These are phyloP conservation scores for Tanytarsus gracilentus DNA, from an alignment of 2,888 invertebrate genomes.

Conservation along the genomic window DNA sequence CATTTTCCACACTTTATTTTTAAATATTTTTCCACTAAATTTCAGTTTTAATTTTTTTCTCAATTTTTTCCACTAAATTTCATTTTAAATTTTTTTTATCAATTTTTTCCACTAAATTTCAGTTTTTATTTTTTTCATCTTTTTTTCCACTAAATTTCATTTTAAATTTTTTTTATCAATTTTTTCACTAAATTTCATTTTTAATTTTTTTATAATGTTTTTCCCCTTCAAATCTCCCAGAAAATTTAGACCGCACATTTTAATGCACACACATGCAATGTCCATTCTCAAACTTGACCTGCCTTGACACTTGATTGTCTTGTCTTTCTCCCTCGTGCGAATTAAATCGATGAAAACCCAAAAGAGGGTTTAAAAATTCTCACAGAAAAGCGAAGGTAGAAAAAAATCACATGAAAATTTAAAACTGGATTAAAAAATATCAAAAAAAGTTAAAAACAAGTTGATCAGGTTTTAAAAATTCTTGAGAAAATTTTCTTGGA, in stretches of 20 bases:
- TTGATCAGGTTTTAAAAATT: not conserved
- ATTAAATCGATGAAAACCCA: not conserved
- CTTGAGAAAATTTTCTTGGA: not conserved
- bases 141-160: no score
- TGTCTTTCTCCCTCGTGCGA: not conserved
- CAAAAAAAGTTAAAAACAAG: no score
- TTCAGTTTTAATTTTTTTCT: no score
- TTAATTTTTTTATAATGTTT: not conserved
- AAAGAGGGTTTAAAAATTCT: not conserved
- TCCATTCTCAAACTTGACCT: slow-evolving; percentile 1
- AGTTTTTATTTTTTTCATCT: no score
- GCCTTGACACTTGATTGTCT: slow-evolving; percentile 9
- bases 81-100: no score
- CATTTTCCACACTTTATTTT: no score
- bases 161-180: no score
- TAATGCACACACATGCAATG: not conserved
- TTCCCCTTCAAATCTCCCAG: not conserved
- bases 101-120: no score
- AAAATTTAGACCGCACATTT: not conserved
- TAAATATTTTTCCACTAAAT: no score
- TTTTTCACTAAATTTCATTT: no score
- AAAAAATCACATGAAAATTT: not conserved
- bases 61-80: no score
- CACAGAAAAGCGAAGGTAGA: no score
- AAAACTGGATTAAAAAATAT: slow-evolving; percentile 4